Conservation (phyloP, 2,888 invertebrate genomes). For the Caprella mutica region DNA sequence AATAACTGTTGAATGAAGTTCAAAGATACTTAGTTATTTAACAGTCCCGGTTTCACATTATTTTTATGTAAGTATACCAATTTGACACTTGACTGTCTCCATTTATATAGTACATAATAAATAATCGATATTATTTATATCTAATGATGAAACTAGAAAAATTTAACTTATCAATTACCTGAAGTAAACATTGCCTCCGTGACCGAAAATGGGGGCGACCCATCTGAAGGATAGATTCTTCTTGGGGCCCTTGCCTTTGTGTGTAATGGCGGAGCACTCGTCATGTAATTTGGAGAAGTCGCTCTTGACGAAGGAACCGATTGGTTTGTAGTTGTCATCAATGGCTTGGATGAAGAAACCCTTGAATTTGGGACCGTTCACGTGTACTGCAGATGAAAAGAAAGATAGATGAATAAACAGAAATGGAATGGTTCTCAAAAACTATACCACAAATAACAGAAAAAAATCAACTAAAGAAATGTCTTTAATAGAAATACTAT, state of each 20-base stretch:
- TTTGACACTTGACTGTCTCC: no score
- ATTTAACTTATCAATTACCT: no score
- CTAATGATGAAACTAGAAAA: no score
- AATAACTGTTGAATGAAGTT: background rate
- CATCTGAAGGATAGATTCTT: constrained; percentile 59
- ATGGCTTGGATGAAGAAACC: constrained; percentile 76
- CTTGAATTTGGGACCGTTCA: constrained; percentile 53
- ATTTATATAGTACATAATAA: no score
- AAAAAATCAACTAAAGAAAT: background rate
- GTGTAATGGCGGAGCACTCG: constrained; percentile 67
- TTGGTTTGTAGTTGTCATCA: constrained; percentile 57
- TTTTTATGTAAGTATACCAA: no score
- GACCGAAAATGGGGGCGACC: constrained; percentile 56
- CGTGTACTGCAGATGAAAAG: constrained; percentile 45
- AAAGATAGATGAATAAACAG: background rate
- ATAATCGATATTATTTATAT: no score
- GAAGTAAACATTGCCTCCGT: constrained; percentile 58
- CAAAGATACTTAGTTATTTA: no score
- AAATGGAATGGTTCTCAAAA: background rate
- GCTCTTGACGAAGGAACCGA: constrained; percentile 60
- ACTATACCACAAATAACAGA: background rate
- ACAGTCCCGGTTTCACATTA: no score
- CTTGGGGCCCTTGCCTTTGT: constrained; percentile 63
- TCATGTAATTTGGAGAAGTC: constrained; percentile 63
- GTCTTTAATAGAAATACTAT: no score